These are phyloP conservation scores for Rattus rattus DNA, from an alignment of 2,113 vertebrate genomes.

Conservation along the genomic window DNA sequence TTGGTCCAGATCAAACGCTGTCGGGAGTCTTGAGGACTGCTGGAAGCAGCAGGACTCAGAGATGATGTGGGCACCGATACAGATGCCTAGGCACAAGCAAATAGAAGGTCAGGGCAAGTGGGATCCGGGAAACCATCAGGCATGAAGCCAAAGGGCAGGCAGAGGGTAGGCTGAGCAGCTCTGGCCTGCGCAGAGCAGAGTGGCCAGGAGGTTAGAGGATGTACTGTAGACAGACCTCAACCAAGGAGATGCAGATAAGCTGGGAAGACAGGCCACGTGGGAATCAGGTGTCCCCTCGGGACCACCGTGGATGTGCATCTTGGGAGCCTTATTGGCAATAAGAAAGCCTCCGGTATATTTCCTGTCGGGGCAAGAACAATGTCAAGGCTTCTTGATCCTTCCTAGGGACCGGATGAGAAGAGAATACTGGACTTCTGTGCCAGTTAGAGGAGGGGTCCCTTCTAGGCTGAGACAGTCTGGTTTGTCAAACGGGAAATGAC, in stretches of 20 bases:
- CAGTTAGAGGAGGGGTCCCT: background rate
- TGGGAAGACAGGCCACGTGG: background rate
- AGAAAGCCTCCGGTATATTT: background rate
- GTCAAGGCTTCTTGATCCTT: background rate
- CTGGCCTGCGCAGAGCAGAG: background rate
- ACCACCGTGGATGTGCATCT: background rate
- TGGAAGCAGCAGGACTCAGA: background rate
- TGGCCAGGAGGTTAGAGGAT: background rate
- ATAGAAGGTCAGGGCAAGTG: background rate
- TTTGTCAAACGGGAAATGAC: background rate
- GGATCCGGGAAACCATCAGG: slow-evolving; percentile 48
- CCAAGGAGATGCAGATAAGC: background rate
- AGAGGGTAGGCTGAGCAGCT: slow-evolving; percentile 7
- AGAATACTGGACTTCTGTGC: background rate
- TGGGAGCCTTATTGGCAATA: background rate
- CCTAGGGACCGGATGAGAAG: slow-evolving; percentile 1
- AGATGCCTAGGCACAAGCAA: slow-evolving; percentile 26
- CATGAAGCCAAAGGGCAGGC: background rate
- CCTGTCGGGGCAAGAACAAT: slow-evolving; percentile 33
- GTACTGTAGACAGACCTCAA: slow-evolving; percentile 15
- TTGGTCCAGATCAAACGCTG: background rate
- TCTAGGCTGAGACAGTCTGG: background rate
- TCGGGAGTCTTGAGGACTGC: background rate
- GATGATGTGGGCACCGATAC: background rate
- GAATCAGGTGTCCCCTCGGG: background rate